These are phyloP conservation scores for Drosophila gaucha DNA, from an alignment of 2,888 invertebrate genomes.

Conservation along the genomic window DNA sequence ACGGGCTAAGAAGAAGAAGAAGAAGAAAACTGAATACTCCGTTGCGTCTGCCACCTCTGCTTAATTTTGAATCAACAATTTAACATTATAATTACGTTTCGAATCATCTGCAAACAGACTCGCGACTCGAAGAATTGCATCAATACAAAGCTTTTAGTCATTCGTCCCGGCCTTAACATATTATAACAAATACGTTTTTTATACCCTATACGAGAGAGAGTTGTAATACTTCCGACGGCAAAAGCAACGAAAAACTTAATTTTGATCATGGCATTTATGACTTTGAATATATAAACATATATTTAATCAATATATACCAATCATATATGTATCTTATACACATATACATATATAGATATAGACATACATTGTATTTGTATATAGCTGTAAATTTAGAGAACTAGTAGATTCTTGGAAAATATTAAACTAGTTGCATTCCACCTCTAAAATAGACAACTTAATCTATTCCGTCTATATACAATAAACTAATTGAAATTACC, in stretches of 20 bases:
- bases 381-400: not conserved
- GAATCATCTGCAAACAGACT: slow-evolving; percentile 70
- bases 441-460: not conserved
- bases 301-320: not conserved
- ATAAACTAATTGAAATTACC: not conserved
- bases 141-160: slow-evolving; percentile 49
- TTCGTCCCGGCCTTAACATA: slow-evolving; percentile 3
- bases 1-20: slow-evolving; percentile 20
- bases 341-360: not conserved
- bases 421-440: not conserved
- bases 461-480: not conserved
- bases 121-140: slow-evolving; percentile 41
- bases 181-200: slow-evolving; percentile 8
- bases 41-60: slow-evolving; percentile 44
- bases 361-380: not conserved
- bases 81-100: slow-evolving; percentile 78
- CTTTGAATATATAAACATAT: not conserved
- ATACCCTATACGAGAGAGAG: not conserved
- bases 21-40: slow-evolving; percentile 6
- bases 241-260: slow-evolving; percentile 15
- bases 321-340: too few relatives aligned
- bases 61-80: slow-evolving; percentile 70
- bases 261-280: not conserved
- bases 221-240: slow-evolving; percentile 34
- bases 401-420: not conserved